Evolutionary conservation across 2,797 vertebrate species (phyloP).

Genomic region (Ceryle rudis): DNA sequence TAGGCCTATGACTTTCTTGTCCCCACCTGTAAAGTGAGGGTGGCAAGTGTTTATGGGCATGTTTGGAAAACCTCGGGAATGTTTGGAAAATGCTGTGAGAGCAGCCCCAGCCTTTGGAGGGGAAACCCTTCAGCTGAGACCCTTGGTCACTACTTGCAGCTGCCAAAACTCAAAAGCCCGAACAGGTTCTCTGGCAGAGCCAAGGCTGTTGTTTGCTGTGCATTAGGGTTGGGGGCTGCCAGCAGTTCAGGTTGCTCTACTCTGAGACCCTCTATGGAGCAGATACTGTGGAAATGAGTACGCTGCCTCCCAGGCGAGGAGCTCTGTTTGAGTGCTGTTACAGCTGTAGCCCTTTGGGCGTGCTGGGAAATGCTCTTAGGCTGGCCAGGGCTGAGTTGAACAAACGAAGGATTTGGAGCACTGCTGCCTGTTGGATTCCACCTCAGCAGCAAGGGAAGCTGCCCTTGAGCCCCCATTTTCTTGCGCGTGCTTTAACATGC

Average conservation of each 20-base stretch:
- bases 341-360: background rate
- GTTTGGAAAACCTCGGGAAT: background rate
- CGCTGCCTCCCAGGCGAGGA: fast-evolving
- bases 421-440: background rate
- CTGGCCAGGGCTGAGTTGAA: background rate
- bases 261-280: background rate
- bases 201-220: background rate
- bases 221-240: fast-evolving
- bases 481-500: background rate
- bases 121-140: background rate
- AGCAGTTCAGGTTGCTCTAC: background rate
- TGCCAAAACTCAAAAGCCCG: background rate
- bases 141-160: background rate
- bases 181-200: background rate
- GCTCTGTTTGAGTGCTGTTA: background rate
- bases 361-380: background rate
- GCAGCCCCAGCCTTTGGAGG: background rate
- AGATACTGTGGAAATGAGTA: background rate
- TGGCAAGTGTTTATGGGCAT: background rate
- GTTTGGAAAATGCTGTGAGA: background rate
- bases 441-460: background rate
- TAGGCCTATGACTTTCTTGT: background rate
- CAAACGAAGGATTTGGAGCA: background rate
- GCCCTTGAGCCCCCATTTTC: background rate
- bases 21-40: background rate